Conservation (phyloP, 2,797 vertebrate species). For the Arrhamphus sclerolepis region DNA sequence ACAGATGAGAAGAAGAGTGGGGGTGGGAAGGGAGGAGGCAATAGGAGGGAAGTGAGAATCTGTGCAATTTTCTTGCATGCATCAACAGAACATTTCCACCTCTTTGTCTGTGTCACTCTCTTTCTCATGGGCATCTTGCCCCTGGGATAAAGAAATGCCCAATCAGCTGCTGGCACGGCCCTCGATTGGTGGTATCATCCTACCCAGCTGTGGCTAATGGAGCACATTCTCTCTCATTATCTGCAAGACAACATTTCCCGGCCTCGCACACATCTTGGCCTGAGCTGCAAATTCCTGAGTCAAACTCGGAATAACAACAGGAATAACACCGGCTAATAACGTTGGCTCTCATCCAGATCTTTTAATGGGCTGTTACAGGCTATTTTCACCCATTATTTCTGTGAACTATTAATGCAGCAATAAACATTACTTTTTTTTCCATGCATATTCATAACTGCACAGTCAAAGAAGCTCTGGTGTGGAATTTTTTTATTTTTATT, state of each 20-base stretch:
- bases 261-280: slow-evolving; percentile 30
- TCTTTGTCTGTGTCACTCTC: not conserved
- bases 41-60: not conserved
- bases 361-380: slow-evolving; percentile 8
- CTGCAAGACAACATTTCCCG: slow-evolving; percentile 48
- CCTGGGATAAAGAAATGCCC: slow-evolving; percentile 10
- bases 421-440: slow-evolving; percentile 11
- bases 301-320: slow-evolving; percentile 40
- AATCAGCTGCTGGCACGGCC: slow-evolving; percentile 19
- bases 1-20: not conserved
- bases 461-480: not conserved
- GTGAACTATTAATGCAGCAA: slow-evolving; percentile 1
- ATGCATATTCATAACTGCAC: not conserved
- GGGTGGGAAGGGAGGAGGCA: not conserved
- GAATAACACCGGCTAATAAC: slow-evolving; percentile 34
- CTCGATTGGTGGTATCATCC: slow-evolving; percentile 17
- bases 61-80: slow-evolving; percentile 11
- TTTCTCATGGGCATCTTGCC: slow-evolving; percentile 1
- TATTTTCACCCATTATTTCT: slow-evolving; percentile 26
- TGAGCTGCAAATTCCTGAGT: slow-evolving; percentile 33
- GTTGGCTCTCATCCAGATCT: slow-evolving; percentile 23
- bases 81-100: slow-evolving; percentile 15
- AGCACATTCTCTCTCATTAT: slow-evolving; percentile 49
- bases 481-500: slow-evolving; percentile 1
- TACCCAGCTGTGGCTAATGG: slow-evolving; percentile 51